Evolutionary conservation across 37 sponge, comb jelly and placozoan species (phyloP).

Genomic region (Chondrilla cf. caribensis): DNA sequence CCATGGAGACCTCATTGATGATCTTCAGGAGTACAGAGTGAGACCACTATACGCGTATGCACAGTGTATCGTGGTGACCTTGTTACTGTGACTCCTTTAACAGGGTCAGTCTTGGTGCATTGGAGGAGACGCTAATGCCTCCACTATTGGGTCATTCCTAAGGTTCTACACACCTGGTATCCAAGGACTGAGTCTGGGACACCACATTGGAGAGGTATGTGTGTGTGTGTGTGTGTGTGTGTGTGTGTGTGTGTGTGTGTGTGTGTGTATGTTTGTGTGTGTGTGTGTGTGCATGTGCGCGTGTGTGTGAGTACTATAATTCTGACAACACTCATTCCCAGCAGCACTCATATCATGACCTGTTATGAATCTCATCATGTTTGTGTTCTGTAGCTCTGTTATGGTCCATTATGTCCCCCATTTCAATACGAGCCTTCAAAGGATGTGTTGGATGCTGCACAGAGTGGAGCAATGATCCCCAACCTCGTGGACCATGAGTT

Average conservation of each 20-base stretch:
- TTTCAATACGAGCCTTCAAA: slow-evolving; percentile 62
- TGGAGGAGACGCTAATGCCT: slow-evolving; percentile 63
- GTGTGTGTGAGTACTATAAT: background rate
- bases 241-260: background rate
- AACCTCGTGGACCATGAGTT: slow-evolving; percentile 65
- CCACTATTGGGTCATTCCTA: slow-evolving; percentile 67
- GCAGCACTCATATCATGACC: background rate
- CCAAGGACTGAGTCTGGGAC: slow-evolving; percentile 65
- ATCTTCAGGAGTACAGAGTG: slow-evolving; percentile 69
- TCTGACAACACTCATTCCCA: background rate
- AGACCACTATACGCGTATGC: background rate
- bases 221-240: no score
- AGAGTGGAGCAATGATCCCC: slow-evolving; percentile 81
- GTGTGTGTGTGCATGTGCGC: background rate
- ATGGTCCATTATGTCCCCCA: slow-evolving; percentile 62
- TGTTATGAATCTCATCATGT: background rate
- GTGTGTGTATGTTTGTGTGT: background rate
- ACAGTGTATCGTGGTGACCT: no score
- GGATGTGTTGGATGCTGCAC: slow-evolving; percentile 84
- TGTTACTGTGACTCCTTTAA: no score
- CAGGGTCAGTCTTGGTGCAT: slow-evolving; percentile 80
- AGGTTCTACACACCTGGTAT: slow-evolving; percentile 51
- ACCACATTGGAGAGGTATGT: slow-evolving; percentile 62
- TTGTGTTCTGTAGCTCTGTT: slow-evolving; percentile 59
- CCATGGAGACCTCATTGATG: slow-evolving; percentile 32